These are phyloP conservation scores for Drosophila longiperda DNA, from an alignment of 2,888 invertebrate genomes.

Conservation along the genomic window DNA sequence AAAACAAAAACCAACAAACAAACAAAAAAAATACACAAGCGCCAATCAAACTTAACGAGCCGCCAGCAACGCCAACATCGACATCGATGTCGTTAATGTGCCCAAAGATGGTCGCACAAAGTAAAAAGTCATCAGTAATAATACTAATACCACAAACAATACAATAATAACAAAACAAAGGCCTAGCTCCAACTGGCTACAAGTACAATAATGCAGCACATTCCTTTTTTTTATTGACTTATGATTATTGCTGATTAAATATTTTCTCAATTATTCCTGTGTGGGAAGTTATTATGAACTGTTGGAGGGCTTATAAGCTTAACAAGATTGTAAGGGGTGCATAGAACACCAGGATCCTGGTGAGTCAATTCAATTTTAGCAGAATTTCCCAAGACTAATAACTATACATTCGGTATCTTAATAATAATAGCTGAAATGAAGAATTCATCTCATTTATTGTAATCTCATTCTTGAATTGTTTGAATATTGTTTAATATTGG, in stretches of 20 bases:
- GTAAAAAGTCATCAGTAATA: slow-evolving; percentile 41
- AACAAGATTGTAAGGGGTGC: neutral
- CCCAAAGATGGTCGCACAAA: slow-evolving; percentile 65
- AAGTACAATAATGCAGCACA: slow-evolving; percentile 2
- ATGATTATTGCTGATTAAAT: neutral
- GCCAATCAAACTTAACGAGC: slow-evolving; percentile 51
- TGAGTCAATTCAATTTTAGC: neutral
- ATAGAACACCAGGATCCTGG: neutral
- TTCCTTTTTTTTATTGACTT: neutral
- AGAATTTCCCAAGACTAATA: neutral
- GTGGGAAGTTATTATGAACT: slow-evolving; percentile 17
- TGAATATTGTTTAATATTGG: neutral
- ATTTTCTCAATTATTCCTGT: neutral
- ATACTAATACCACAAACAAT: neutral
- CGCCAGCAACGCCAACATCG: slow-evolving; percentile 34
- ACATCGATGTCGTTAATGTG: slow-evolving; percentile 42
- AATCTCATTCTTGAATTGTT: neutral
- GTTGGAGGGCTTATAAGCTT: neutral
- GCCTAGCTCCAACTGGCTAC: slow-evolving; percentile 8
- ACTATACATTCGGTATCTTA: neutral
- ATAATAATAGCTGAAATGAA: neutral
- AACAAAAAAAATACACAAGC: slow-evolving; percentile 29
- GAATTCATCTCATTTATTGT: neutral
- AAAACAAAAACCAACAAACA: slow-evolving; percentile 15
- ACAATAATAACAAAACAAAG: slow-evolving; percentile 15